Percentiles rank a stretch among this genome's conserved stretches.
Conservation (phyloP, 2,113 vertebrate genomes). For the Condylura cristata region DNA sequence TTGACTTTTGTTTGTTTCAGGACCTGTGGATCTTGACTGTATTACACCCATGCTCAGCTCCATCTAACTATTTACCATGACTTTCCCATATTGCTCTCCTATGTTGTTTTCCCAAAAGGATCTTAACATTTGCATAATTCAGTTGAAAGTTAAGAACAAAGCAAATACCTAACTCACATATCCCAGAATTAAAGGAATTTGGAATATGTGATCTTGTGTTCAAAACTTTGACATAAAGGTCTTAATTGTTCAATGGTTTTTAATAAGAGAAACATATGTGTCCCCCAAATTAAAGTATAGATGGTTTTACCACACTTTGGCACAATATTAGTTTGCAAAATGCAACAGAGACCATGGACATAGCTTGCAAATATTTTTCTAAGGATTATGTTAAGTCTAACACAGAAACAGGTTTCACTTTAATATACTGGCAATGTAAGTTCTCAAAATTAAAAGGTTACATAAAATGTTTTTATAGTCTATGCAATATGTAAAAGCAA, state of each 20-base stretch:
- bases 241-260: neutral
- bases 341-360: neutral
- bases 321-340: neutral
- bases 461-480: neutral
- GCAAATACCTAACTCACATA: constrained; percentile 27
- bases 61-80: too few species aligned
- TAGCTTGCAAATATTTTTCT: neutral
- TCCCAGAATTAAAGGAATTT: neutral
- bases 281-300: neutral
- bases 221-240: neutral
- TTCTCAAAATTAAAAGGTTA: neutral
- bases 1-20: neutral
- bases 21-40: neutral
- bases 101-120: neutral
- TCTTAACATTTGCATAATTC: neutral
- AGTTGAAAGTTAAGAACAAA: neutral
- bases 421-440: neutral
- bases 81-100: neutral
- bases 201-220: neutral
- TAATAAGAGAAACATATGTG: neutral
- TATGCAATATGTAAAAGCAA: constrained; percentile 9
- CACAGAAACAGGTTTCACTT: neutral
- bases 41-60: fast-evolving
- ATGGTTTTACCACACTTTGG: neutral
- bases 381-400: neutral